phyloP scores from a whole-genome alignment of 2,113 vertebrate genomes.

The Phalacrocorax brasilianus region DNA sequence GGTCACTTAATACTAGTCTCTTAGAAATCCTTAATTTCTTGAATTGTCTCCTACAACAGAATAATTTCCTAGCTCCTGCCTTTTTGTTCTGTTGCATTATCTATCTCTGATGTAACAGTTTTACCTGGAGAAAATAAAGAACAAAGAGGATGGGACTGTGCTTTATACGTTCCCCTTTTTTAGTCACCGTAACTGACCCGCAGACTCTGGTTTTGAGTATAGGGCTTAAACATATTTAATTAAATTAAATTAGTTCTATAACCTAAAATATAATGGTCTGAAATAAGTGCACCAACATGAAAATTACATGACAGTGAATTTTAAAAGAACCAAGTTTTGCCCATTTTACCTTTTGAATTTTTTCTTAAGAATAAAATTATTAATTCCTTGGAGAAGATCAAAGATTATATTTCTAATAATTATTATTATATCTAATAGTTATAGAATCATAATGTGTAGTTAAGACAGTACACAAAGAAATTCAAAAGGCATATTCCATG shows the following conservation, averaged over 20 bases:
- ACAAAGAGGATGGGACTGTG: not conserved
- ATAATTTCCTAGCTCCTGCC: not conserved
- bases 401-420: not conserved
- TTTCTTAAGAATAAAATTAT: not conserved
- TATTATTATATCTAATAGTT: not conserved
- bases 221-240: not conserved
- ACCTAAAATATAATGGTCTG: not conserved
- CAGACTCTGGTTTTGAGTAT: not conserved
- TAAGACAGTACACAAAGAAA: not conserved
- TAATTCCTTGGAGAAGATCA: not conserved
- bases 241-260: not conserved
- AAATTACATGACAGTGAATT: not conserved
- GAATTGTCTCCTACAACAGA: not conserved
- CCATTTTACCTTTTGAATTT: not conserved
- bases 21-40: not conserved
- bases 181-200: not conserved
- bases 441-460: not conserved
- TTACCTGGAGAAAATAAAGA: not conserved
- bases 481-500: not conserved
- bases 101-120: not conserved
- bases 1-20: not conserved
- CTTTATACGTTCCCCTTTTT: not conserved
- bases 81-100: not conserved
- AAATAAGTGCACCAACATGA: not conserved
- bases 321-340: not conserved